phyloP scores from a whole-genome alignment of 2,113 vertebrate species.

The Cephalopholis sonnerati region DNA sequence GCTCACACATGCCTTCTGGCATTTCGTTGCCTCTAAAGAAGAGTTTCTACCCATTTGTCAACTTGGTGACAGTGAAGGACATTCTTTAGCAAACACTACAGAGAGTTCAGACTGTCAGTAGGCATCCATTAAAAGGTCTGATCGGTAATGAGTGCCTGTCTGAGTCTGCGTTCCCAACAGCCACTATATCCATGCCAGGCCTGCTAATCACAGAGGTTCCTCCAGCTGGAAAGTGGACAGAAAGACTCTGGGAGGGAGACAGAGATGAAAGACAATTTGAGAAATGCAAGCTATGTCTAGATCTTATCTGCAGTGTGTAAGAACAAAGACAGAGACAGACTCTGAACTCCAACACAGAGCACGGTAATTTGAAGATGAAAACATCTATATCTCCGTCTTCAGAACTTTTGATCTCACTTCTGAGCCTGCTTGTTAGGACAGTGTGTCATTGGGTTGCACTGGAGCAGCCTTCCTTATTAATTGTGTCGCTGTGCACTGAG shows the following conservation, averaged over 20 bases:
- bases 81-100: conserved; percentile 75
- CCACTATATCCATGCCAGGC: conserved; percentile 55
- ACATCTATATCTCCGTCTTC: conserved; percentile 61
- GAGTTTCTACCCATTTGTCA: conserved; percentile 69
- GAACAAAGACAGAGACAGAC: conserved; percentile 71
- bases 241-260: conserved; percentile 57
- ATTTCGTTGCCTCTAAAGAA: conserved; percentile 56
- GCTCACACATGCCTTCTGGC: conserved; percentile 53
- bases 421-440: conserved; percentile 57
- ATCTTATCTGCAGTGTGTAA: conserved; percentile 75
- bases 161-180: conserved; percentile 50
- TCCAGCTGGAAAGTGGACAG: conserved; percentile 77
- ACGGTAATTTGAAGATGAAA: conserved; percentile 74
- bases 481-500: background rate
- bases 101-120: conserved; percentile 70
- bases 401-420: conserved; percentile 62
- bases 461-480: conserved; percentile 48
- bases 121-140: conserved; percentile 69
- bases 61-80: conserved; percentile 74
- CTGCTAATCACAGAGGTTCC: conserved; percentile 76
- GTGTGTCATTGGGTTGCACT: conserved; percentile 50
- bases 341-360: conserved; percentile 69
- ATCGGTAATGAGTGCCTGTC: conserved; percentile 75
- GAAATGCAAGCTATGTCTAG: conserved; percentile 77
- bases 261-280: conserved; percentile 74